phyloP scores from a whole-genome alignment of 2,113 vertebrate species.

The Osmerus mordax region DNA sequence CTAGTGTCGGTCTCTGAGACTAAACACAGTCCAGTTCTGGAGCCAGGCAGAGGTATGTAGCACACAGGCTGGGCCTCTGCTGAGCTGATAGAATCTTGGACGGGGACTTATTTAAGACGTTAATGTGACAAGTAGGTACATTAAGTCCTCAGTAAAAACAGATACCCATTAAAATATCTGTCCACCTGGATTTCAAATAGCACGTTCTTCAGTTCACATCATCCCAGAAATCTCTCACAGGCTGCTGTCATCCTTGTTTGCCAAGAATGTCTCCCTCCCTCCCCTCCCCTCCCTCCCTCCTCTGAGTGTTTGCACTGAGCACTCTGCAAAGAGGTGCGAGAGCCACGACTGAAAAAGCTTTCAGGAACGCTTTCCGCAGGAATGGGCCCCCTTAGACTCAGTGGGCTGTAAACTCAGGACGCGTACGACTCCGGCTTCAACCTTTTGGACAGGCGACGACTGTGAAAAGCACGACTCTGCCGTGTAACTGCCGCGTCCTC shows the following conservation, averaged over 20 bases:
- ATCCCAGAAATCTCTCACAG: slow-evolving; percentile 34
- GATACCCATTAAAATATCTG: no score
- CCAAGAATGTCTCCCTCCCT: slow-evolving; percentile 1
- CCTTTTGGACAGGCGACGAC: not conserved
- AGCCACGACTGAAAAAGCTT: not conserved
- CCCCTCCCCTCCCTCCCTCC: not conserved
- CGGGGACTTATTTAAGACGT: no score
- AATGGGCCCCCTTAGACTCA: no score
- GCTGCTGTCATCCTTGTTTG: slow-evolving; percentile 33
- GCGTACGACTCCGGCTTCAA: not conserved
- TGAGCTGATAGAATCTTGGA: no score
- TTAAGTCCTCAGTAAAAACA: no score
- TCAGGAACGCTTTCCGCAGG: no score
- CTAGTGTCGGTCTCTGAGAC: slow-evolving; percentile 53
- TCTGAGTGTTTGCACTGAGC: slow-evolving; percentile 19
- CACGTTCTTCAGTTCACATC: not conserved
- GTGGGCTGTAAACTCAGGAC: no score
- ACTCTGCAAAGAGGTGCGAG: not conserved
- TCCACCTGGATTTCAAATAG: no score
- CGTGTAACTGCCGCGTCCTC: no score
- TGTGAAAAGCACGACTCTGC: no score
- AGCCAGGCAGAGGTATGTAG: slow-evolving; percentile 57
- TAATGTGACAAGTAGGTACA: no score
- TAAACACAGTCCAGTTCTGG: slow-evolving; percentile 56
- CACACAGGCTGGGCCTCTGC: not conserved